Evolutionary conservation across 2,797 vertebrate species (phyloP).

Genomic region (Cyclopterus lumpus): DNA sequence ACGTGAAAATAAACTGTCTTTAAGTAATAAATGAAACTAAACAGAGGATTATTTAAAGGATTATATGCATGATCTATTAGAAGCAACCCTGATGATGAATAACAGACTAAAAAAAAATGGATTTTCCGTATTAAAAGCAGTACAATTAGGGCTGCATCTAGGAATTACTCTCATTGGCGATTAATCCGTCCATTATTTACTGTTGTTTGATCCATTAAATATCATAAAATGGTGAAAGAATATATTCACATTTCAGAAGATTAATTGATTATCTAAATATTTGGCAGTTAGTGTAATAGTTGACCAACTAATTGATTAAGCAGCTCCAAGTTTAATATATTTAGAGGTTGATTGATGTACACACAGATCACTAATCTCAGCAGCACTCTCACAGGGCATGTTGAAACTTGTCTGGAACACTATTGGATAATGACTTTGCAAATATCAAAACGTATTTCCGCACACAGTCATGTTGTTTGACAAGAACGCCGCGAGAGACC

Average conservation of each 20-base stretch:
- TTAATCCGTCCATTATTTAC: too few species aligned
- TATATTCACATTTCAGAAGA: too few species aligned
- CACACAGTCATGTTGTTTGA: not conserved
- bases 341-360: too few species aligned
- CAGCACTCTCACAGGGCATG: not conserved
- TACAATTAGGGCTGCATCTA: not conserved
- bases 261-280: too few species aligned
- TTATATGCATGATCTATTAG: not conserved
- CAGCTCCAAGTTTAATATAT: too few species aligned
- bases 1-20: not conserved
- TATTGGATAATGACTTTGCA: not conserved
- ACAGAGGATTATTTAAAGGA: not conserved
- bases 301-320: too few species aligned
- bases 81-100: not conserved
- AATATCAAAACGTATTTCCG: not conserved
- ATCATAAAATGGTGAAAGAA: too few species aligned
- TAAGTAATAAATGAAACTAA: not conserved
- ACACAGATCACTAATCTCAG: not conserved
- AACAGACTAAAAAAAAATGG: too few species aligned
- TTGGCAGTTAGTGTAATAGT: too few species aligned
- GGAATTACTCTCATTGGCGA: too few species aligned
- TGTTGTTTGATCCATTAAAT: too few species aligned
- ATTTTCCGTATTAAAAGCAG: not conserved
- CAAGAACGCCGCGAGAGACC: not conserved
- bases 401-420: constrained; percentile 5